Evolutionary conservation across 2,113 vertebrate species (phyloP).

Genomic region (Etheostoma cragini): DNA sequence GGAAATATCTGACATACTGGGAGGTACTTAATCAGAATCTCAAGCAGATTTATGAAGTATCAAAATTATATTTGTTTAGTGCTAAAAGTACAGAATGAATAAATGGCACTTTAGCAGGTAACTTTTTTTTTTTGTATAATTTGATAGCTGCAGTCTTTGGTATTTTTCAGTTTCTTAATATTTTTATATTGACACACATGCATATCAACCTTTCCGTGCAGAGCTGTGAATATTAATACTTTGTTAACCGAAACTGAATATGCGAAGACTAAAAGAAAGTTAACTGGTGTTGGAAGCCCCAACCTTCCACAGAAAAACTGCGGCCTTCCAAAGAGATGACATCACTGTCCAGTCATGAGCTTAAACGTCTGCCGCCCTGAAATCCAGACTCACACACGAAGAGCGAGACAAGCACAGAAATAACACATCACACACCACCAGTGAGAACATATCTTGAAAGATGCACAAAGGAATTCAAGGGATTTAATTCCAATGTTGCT

Average conservation of each 20-base stretch:
- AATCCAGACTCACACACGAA: conserved; percentile 32
- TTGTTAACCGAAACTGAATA: background rate
- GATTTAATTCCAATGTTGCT: conserved; percentile 35
- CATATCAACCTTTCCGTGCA: background rate
- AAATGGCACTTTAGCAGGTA: background rate
- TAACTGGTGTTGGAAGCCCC: background rate
- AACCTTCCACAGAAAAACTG: conserved; percentile 7
- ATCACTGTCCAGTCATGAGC: conserved; percentile 59
- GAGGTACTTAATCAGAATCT: background rate
- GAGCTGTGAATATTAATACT: background rate
- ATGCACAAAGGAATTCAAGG: conserved; percentile 35
- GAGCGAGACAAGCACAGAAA: conserved; percentile 35
- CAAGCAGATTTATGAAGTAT: background rate
- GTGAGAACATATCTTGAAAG: conserved; percentile 44
- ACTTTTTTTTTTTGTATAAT: background rate
- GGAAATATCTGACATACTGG: background rate
- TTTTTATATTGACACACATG: background rate
- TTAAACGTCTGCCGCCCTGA: conserved; percentile 41
- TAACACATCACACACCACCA: conserved; percentile 25
- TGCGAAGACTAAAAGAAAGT: background rate
- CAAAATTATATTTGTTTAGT: background rate
- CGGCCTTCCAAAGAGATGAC: conserved; percentile 57
- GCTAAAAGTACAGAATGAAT: background rate
- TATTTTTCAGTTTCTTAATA: background rate
- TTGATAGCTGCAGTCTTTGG: too few species aligned